Evolutionary conservation across 2,113 vertebrate species (phyloP).

Genomic region (Asarcornis scutulata): DNA sequence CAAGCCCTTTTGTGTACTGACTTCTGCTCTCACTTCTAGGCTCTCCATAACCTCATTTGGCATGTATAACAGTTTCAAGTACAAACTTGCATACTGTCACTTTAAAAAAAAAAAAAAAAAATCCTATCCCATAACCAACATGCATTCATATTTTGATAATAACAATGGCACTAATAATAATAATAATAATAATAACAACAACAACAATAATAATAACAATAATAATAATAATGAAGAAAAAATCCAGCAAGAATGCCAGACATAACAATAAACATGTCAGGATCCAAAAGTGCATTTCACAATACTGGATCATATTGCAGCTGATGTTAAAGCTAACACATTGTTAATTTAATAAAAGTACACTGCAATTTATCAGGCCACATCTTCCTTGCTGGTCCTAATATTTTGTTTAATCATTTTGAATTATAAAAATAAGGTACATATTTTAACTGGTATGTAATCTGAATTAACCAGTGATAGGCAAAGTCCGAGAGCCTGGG

Average conservation of each 20-base stretch:
- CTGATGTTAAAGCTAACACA: conserved; percentile 53
- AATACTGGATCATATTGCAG: conserved; percentile 40
- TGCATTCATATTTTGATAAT: conserved; percentile 41
- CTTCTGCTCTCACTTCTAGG: conserved; percentile 43
- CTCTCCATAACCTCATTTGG: conserved; percentile 73
- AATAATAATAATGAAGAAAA: background rate
- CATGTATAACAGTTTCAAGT: conserved; percentile 79
- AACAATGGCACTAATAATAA: background rate
- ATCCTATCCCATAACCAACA: conserved; percentile 20
- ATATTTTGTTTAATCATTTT: background rate
- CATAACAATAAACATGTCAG: conserved; percentile 55
- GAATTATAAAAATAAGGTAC: background rate
- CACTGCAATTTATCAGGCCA: conserved; percentile 9
- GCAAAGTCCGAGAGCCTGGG: background rate
- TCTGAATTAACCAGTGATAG: background rate
- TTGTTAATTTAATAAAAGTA: conserved; percentile 48
- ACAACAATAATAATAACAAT: background rate
- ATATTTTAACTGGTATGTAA: background rate
- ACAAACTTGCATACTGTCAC: conserved; percentile 82
- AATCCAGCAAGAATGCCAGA: conserved; percentile 48
- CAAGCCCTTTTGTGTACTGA: conserved; percentile 85
- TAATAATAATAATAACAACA: background rate
- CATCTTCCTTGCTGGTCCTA: background rate
- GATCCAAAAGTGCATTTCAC: conserved; percentile 31
- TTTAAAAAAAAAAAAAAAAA: conserved; percentile 42